Evolutionary conservation across 2,113 vertebrate species (phyloP), one percentile per base, ranked within the genome.

Genomic region (Amazona vittata): DNA sequence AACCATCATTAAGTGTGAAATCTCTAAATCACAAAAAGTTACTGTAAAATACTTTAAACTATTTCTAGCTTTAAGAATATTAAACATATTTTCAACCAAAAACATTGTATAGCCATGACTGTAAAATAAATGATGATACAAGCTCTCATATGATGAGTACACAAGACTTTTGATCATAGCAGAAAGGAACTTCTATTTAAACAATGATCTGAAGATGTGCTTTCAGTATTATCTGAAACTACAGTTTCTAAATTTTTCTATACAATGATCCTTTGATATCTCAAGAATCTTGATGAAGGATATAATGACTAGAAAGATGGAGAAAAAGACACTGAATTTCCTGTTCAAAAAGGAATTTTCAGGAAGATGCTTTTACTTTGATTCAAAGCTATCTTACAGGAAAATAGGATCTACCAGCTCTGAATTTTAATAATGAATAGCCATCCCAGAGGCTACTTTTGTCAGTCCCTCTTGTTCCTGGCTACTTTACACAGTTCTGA

Each of bases 401-500:
- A 91, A 91, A 91, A 41, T 35, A 88, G 14, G 65, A 57, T 35
- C 62, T 49, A 39, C 22, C 16, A 52, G 18, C 41, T 88, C 75
- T 80, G 78, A 91, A 93, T 96, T 86, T 93, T 77, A 93, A 89
- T 85, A 91, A 80, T 65, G 60, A 82, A 60, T 50, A 87, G 41
- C 37, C 55, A 88, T 53, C 9, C 31, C 53, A 94, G 90, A 77
- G 77, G 41, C 25, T 41, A 69, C 74, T 85, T 93, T 88, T 85
- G 25, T 85, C 70, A 15, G 1, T 74, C 59, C 70, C 25, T 94
- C 53, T 88, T 91, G 37, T 73, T 85, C 82, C 37, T 69, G 49
- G 16, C 17, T 93, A 73, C 24, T 87, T 93, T 69, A 65, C 26
- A 28, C 68, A 82, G 86, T 78, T 93, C 70, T 89, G 70, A 94